Evolutionary conservation across 2,113 vertebrate species (phyloP).

Genomic region (Phoenicopterus ruber): DNA sequence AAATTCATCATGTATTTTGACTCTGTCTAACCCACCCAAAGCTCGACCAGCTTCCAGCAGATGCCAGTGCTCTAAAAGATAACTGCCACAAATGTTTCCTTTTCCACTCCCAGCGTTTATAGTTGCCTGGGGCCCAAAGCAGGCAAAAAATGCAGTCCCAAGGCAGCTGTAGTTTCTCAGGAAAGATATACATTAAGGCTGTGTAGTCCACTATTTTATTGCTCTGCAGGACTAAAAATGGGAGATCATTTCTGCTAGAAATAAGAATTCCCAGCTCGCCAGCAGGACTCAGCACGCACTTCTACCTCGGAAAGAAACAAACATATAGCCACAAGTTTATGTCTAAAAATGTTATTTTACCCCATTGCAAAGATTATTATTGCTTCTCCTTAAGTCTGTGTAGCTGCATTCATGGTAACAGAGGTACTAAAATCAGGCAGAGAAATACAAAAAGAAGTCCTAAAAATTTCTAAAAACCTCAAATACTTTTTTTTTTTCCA

Average conservation of each 20-base stretch:
- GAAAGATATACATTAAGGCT: constrained; percentile 9
- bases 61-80: not conserved
- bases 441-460: not conserved
- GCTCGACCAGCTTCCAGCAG: not conserved
- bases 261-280: not conserved
- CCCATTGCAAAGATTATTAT: not conserved
- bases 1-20: not conserved
- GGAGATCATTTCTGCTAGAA: not conserved
- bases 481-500: not conserved
- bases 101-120: not conserved
- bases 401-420: not conserved
- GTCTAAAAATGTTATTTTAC: not conserved
- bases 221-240: not conserved
- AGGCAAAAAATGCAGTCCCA: constrained; percentile 17
- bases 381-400: not conserved
- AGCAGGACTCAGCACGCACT: not conserved
- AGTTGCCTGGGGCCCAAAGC: not conserved
- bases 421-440: not conserved
- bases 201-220: constrained; percentile 17
- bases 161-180: constrained; percentile 47
- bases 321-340: not conserved
- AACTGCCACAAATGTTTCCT: constrained; percentile 29
- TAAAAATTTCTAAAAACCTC: not conserved
- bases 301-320: not conserved
- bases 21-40: not conserved